These are phyloP conservation scores for Burhinus oedicnemus DNA, from an alignment of 2,113 vertebrate species.

Conservation along the genomic window DNA sequence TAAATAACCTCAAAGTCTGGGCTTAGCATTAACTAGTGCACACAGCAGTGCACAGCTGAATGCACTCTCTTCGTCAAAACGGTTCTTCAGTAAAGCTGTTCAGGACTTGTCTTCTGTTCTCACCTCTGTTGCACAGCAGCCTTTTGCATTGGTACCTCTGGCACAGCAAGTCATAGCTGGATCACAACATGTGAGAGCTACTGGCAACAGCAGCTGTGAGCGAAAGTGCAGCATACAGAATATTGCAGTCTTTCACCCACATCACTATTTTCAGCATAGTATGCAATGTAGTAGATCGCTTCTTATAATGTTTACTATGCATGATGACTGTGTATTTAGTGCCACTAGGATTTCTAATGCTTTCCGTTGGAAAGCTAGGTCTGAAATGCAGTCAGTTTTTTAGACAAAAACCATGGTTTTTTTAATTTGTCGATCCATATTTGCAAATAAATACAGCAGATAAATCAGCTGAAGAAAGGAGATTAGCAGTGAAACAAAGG, in stretches of 20 bases:
- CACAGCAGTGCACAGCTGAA: neutral
- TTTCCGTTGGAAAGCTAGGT: neutral
- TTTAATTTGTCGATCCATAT: rapidly evolving
- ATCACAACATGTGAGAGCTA: neutral
- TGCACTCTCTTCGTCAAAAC: neutral
- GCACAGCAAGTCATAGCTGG: neutral
- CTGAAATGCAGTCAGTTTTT: neutral
- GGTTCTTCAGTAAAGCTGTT: neutral
- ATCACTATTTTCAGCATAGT: neutral
- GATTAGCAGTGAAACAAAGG: neutral
- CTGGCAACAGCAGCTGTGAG: neutral
- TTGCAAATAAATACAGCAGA: neutral
- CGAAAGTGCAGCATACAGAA: neutral
- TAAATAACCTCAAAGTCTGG: neutral
- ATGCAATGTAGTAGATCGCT: neutral
- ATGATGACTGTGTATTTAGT: neutral
- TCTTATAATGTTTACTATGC: neutral
- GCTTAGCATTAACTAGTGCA: neutral
- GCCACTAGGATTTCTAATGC: neutral
- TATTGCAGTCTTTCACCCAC: neutral
- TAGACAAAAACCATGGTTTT: neutral
- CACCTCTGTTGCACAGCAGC: neutral
- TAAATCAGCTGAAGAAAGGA: neutral
- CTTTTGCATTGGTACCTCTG: neutral
- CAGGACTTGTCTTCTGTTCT: neutral